phyloP scores from a whole-genome alignment of 30 jellyfish, hydroid and myxozoan species.

The Phacellophora camtschatica region DNA sequence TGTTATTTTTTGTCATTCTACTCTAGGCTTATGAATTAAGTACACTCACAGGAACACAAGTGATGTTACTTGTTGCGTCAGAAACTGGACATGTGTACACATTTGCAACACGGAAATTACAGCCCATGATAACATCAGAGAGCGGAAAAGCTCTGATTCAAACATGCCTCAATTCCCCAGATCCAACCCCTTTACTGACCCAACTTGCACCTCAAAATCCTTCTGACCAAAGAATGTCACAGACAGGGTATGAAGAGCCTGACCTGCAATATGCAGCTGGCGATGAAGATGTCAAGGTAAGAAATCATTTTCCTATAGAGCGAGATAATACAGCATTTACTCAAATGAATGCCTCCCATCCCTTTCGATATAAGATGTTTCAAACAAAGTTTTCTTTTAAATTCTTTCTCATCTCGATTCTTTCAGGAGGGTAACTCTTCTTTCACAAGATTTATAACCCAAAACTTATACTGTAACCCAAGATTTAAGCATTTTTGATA shows the following conservation, averaged over 20 bases:
- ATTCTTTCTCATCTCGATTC: too few relatives aligned
- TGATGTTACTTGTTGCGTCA: conserved; percentile 95
- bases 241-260: conserved; percentile 91
- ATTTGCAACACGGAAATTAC: conserved; percentile 95
- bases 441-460: too few relatives aligned
- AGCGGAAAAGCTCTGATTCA: conserved; percentile 99
- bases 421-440: too few relatives aligned
- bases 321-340: neutral
- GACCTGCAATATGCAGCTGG: conserved; percentile 79
- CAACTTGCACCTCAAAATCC: conserved; percentile 72
- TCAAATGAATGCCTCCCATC: too few relatives aligned
- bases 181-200: conserved; percentile 83
- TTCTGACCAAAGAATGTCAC: conserved; percentile 89
- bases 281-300: conserved; percentile 83
- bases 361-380: too few relatives aligned
- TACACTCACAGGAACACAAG: conserved; percentile 99
- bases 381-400: too few relatives aligned
- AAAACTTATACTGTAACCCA: too few relatives aligned
- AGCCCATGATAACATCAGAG: conserved; percentile 98
- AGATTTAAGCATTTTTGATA: too few relatives aligned
- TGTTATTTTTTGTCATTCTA: too few relatives aligned
- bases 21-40: conserved; percentile 94
- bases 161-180: conserved; percentile 97
- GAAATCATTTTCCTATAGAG: neutral
- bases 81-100: conserved; percentile 99